phyloP scores from a whole-genome alignment of 1,140 invertebrate genomes.

The Hermetia illucens region DNA sequence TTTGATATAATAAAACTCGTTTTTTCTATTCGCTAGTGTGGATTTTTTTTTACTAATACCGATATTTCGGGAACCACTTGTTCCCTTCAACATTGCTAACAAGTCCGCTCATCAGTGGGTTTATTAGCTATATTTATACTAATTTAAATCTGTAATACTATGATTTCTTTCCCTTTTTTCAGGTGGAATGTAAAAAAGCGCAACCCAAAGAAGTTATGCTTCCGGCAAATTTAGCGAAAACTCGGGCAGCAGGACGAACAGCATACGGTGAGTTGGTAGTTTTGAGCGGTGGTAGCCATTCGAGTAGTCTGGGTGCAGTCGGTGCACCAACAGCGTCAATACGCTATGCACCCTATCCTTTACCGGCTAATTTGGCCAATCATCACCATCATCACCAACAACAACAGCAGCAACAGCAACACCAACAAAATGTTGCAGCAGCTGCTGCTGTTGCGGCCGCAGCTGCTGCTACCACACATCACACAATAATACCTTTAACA shows the following conservation, averaged over 20 bases:
- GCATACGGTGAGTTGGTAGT: constrained; percentile 93
- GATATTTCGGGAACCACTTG: too few relatives aligned
- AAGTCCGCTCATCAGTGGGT: too few relatives aligned
- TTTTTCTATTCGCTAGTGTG: too few relatives aligned
- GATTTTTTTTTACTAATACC: too few relatives aligned
- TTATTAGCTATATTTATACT: too few relatives aligned
- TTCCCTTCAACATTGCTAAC: too few relatives aligned
- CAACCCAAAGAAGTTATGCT: constrained; percentile 99
- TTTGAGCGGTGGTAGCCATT: constrained; percentile 42
- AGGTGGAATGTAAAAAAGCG: constrained; percentile 99
- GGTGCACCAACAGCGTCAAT: constrained; percentile 21
- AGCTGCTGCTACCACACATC: constrained; percentile 6
- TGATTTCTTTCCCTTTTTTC: constrained; percentile 33
- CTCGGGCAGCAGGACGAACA: constrained; percentile 76
- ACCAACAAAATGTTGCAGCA: constrained; percentile 14
- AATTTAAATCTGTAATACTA: too few relatives aligned
- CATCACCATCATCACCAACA: constrained; percentile 20
- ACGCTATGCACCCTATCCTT: constrained; percentile 40
- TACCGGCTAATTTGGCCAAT: constrained; percentile 34
- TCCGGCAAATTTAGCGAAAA: constrained; percentile 84
- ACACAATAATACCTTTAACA: constrained; percentile 24
- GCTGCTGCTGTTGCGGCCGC: constrained; percentile 8
- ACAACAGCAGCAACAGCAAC: constrained; percentile 16
- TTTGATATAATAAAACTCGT: too few relatives aligned
- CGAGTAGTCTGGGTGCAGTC: constrained; percentile 20